Percentiles rank a stretch among this genome's conserved stretches.
These are phyloP conservation scores for Ranitomeya variabilis DNA, from an alignment of 2,113 vertebrate species.

Conservation along the genomic window DNA sequence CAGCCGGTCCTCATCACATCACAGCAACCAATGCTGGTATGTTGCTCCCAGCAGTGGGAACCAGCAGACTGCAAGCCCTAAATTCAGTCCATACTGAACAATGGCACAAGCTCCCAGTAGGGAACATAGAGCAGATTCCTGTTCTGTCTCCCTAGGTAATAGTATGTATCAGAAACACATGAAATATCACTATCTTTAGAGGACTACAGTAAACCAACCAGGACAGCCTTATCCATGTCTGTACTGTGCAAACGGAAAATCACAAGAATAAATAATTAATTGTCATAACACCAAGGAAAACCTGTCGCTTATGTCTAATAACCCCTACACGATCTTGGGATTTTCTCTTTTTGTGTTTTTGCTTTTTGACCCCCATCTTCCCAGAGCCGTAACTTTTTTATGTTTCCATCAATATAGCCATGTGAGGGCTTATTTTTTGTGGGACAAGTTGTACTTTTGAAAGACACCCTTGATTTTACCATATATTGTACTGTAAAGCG, in stretches of 20 bases:
- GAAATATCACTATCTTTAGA: not conserved
- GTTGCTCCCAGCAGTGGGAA: conserved; percentile 60
- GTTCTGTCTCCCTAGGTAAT: conserved; percentile 56
- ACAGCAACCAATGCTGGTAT: conserved; percentile 71
- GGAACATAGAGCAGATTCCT: conserved; percentile 59
- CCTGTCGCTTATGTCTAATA: not conserved
- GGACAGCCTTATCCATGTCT: not conserved
- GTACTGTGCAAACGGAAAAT: not conserved
- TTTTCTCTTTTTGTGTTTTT: no score
- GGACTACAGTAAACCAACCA: not conserved
- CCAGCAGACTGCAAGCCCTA: conserved; percentile 47
- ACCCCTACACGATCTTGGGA: no score
- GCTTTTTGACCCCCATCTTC: no score
- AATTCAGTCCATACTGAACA: conserved; percentile 46
- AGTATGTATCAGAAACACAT: conserved; percentile 12
- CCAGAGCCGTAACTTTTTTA: no score
- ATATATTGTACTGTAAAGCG: no score
- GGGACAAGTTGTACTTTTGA: no score
- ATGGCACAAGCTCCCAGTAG: conserved; percentile 53
- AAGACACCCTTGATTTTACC: no score
- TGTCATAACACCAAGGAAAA: not conserved
- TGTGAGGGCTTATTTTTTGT: no score
- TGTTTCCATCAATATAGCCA: no score
- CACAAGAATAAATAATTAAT: not conserved
- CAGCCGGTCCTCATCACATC: conserved; percentile 65